phyloP scores from a whole-genome alignment of 2,888 invertebrate genomes.

The Zaprionus bogoriensis region DNA sequence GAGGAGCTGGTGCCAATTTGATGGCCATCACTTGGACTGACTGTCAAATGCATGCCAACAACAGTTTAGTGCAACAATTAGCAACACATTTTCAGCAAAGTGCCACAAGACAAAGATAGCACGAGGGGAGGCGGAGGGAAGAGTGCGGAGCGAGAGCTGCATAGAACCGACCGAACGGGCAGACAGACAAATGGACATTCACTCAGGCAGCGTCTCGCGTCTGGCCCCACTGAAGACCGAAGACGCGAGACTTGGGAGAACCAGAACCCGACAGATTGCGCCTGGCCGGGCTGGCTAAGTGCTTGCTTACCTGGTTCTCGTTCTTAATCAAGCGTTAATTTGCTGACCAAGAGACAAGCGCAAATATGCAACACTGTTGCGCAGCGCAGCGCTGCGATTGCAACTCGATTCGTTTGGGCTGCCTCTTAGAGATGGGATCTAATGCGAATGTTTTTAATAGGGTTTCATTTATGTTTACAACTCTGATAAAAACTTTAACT shows the following conservation, averaged over 20 bases:
- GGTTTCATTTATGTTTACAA: background rate
- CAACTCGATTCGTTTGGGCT: background rate
- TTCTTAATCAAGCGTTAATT: constrained; percentile 73
- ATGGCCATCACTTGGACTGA: constrained; percentile 60
- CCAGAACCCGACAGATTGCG: constrained; percentile 15
- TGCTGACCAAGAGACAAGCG: constrained; percentile 51
- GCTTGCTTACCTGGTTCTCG: constrained; percentile 27
- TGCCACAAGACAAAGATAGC: constrained; percentile 46
- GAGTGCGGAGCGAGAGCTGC: background rate
- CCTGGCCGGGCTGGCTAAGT: constrained; percentile 37
- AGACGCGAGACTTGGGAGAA: constrained; percentile 20
- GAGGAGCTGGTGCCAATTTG: constrained; percentile 50
- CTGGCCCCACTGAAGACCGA: background rate
- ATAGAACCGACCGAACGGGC: background rate
- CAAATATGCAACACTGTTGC: constrained; percentile 44
- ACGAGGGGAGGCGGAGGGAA: background rate
- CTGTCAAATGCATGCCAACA: constrained; percentile 78
- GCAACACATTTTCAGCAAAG: constrained; percentile 73
- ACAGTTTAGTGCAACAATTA: constrained; percentile 77
- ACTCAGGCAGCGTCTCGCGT: background rate
- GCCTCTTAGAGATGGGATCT: constrained; percentile 3
- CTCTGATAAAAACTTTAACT: background rate
- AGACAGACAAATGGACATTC: constrained; percentile 22
- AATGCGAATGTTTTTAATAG: background rate
- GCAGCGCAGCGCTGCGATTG: constrained; percentile 4